Percentiles rank a stretch among this genome's conserved stretches.
Conservation (phyloP, 1,140 invertebrate species). For the Eciton burchellii region DNA sequence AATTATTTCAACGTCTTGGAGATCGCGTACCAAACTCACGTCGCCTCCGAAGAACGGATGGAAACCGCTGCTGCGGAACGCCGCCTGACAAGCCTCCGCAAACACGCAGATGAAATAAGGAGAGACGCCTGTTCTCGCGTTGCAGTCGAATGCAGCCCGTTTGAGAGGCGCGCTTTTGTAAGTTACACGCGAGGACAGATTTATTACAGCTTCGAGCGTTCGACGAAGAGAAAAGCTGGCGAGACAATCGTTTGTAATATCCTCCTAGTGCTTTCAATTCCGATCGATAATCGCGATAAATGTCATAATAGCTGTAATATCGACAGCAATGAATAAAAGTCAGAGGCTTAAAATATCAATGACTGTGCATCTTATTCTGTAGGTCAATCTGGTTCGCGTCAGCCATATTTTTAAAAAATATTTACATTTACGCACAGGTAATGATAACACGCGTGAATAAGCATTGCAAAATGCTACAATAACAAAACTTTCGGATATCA, state of each 20-base stretch:
- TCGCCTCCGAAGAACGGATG: constrained; percentile 17
- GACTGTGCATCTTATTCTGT: background rate
- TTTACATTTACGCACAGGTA: background rate
- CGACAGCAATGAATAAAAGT: background rate
- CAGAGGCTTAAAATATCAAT: constrained; percentile 13
- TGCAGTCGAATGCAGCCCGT: background rate
- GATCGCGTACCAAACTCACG: constrained; percentile 5
- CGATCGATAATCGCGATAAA: background rate
- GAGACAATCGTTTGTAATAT: background rate
- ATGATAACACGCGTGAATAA: constrained; percentile 17
- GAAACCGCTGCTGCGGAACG: background rate
- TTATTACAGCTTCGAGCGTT: background rate
- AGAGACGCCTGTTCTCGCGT: background rate
- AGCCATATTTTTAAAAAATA: too few relatives aligned
- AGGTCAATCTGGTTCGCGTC: background rate
- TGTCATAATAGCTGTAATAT: background rate
- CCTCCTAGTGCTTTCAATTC: background rate
- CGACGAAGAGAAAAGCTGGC: background rate
- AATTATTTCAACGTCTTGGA: constrained; percentile 26
- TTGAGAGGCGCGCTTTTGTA: constrained; percentile 15
- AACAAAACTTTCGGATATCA: background rate
- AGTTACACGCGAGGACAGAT: background rate
- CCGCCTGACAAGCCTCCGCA: background rate
- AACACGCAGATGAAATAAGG: constrained; percentile 1
- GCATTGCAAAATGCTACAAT: background rate